Evolutionary conservation across 2,113 vertebrate genomes (phyloP).

Genomic region (Pelobates fuscus): DNA sequence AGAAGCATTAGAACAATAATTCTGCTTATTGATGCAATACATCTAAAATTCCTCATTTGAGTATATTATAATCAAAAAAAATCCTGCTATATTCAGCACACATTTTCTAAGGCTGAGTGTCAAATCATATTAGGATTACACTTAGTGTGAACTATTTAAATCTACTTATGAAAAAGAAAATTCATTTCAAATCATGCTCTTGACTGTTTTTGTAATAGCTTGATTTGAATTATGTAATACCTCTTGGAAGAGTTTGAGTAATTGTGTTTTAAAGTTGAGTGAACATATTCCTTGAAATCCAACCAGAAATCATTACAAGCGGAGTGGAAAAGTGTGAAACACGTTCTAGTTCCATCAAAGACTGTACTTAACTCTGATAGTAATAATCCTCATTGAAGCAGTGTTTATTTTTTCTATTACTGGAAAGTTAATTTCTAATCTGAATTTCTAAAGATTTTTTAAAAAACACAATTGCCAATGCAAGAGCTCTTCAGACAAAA

Average conservation of each 20-base stretch:
- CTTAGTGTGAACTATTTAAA: constrained; percentile 33
- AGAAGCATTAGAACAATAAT: no score
- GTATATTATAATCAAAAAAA: no score
- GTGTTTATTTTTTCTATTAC: no score
- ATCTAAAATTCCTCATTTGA: no score
- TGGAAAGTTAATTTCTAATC: no score
- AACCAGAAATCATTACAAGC: constrained; percentile 36
- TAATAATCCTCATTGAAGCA: background rate
- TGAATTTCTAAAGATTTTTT: no score
- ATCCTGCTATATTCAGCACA: no score
- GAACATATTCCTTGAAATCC: constrained; percentile 39
- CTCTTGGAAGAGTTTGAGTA: constrained; percentile 43
- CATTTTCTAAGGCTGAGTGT: no score
- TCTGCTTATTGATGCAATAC: no score
- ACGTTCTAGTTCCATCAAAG: constrained; percentile 1
- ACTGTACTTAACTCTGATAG: background rate
- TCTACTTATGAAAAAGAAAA: constrained; percentile 36
- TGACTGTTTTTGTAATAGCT: constrained; percentile 27
- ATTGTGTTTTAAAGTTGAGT: constrained; percentile 49
- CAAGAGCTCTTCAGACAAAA: no score
- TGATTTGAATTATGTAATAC: constrained; percentile 47
- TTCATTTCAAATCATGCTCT: constrained; percentile 40
- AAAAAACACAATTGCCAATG: no score
- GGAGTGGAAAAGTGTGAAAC: background rate
- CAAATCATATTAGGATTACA: constrained; percentile 1